Percentiles rank a stretch among this genome's conserved stretches.
Evolutionary conservation across 2,888 invertebrate species (phyloP).

Genomic region (Unio pictorum): DNA sequence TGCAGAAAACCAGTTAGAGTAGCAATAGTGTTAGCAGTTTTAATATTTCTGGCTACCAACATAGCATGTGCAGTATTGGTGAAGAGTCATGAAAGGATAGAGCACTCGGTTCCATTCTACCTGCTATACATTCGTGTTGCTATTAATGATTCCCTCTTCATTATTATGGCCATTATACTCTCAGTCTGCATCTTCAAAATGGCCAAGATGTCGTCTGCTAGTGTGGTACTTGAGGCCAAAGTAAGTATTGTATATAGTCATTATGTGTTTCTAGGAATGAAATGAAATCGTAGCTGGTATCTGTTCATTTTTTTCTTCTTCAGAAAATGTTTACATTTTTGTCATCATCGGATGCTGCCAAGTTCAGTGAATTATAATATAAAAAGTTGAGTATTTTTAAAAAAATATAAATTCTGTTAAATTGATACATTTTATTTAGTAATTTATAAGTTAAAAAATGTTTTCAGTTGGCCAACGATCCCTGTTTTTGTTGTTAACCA

Average conservation of each 20-base stretch:
- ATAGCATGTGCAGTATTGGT: slow-evolving; percentile 59
- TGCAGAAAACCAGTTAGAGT: slow-evolving; percentile 53
- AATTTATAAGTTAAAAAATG: too few species aligned
- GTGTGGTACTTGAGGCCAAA: slow-evolving; percentile 68
- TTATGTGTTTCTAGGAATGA: background rate
- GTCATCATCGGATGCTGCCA: too few species aligned
- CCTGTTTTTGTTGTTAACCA: too few species aligned
- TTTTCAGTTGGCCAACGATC: too few species aligned
- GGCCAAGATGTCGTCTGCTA: slow-evolving; percentile 64
- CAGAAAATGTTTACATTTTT: too few species aligned
- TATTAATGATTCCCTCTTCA: slow-evolving; percentile 66
- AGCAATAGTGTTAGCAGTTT: slow-evolving; percentile 47
- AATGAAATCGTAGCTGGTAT: too few species aligned
- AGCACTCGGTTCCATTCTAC: slow-evolving; percentile 44
- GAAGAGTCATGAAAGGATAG: slow-evolving; percentile 38
- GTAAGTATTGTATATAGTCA: slow-evolving; percentile 34
- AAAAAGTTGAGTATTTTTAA: too few species aligned
- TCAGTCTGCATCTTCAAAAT: slow-evolving; percentile 65
- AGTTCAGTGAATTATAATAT: too few species aligned
- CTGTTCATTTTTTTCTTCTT: too few species aligned
- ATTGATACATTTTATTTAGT: too few species aligned
- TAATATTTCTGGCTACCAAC: slow-evolving; percentile 63
- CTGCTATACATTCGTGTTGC: slow-evolving; percentile 63
- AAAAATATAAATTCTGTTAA: too few species aligned
- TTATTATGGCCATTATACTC: slow-evolving; percentile 59